These are phyloP conservation scores for Peribatodes rhomboidaria DNA, from an alignment of 2,888 invertebrate species.

Conservation along the genomic window DNA sequence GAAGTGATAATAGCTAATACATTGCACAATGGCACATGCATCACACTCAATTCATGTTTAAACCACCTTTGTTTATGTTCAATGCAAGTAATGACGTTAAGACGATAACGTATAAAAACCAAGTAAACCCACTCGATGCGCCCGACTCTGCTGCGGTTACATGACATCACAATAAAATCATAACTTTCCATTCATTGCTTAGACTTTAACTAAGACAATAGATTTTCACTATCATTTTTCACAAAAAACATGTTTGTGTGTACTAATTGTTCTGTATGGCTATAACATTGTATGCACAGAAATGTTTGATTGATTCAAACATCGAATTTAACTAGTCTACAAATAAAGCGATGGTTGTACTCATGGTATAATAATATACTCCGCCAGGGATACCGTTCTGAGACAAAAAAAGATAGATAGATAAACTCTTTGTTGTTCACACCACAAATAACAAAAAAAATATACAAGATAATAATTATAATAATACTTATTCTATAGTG, in stretches of 20 bases:
- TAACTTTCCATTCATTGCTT: conserved; percentile 33
- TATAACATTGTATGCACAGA: background rate
- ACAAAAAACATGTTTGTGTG: background rate
- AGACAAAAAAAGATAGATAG: too few species aligned
- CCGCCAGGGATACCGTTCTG: too few species aligned
- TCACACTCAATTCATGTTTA: background rate
- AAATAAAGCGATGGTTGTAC: too few species aligned
- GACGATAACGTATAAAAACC: background rate
- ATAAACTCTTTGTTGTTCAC: too few species aligned
- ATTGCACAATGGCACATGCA: background rate
- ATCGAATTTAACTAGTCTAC: too few species aligned
- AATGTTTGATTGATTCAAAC: too few species aligned
- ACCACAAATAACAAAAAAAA: too few species aligned
- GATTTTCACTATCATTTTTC: conserved; percentile 33
- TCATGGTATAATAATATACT: too few species aligned
- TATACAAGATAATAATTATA: too few species aligned
- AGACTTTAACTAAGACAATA: conserved; percentile 31
- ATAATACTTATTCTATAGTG: too few species aligned
- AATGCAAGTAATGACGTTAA: background rate
- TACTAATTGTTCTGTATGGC: background rate
- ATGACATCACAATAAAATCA: conserved; percentile 27
- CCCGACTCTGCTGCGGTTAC: conserved; percentile 6
- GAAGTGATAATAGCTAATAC: conserved; percentile 10
- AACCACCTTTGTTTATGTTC: background rate
- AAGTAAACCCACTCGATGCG: background rate